phyloP scores from a whole-genome alignment of 2,888 invertebrate species.

The Cosmorhoe ocellata region DNA sequence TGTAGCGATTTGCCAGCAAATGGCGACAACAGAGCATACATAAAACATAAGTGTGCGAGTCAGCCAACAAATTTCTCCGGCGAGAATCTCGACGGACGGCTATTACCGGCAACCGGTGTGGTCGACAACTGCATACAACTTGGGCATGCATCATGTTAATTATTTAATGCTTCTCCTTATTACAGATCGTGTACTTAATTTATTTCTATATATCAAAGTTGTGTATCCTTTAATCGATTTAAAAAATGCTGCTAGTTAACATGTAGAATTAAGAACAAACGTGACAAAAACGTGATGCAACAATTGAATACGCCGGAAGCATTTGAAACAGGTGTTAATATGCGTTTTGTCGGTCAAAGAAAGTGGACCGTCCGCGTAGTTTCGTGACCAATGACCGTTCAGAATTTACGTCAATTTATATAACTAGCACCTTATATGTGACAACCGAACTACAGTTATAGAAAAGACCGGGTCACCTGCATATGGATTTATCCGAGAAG shows the following conservation, averaged over 20 bases:
- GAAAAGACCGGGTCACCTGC: slow-evolving; percentile 74
- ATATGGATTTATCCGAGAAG: slow-evolving; percentile 54
- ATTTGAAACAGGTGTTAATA: slow-evolving; percentile 45
- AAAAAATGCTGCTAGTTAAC: no score
- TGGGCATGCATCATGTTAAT: slow-evolving; percentile 22
- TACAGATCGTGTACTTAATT: no score
- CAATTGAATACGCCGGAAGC: slow-evolving; percentile 37
- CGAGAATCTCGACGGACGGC: slow-evolving; percentile 58
- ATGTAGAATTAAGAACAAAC: slow-evolving; percentile 16
- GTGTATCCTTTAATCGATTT: no score
- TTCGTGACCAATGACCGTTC: slow-evolving; percentile 49
- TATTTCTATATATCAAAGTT: no score
- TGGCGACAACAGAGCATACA: slow-evolving; percentile 54
- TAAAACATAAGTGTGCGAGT: slow-evolving; percentile 62
- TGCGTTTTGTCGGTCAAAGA: slow-evolving; percentile 59
- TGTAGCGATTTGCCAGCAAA: slow-evolving; percentile 38
- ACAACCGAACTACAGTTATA: slow-evolving; percentile 73
- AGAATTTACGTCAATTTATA: slow-evolving; percentile 70
- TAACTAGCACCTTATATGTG: slow-evolving; percentile 70
- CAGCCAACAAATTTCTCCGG: slow-evolving; percentile 67
- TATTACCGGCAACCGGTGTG: slow-evolving; percentile 39
- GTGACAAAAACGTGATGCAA: slow-evolving; percentile 43
- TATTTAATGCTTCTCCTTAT: not conserved
- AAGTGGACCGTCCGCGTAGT: slow-evolving; percentile 52
- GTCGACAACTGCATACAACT: slow-evolving; percentile 23